Base-by-base conservation (phyloP, 2,797 vertebrate species). In the Ctenopoma multispine region DNA sequence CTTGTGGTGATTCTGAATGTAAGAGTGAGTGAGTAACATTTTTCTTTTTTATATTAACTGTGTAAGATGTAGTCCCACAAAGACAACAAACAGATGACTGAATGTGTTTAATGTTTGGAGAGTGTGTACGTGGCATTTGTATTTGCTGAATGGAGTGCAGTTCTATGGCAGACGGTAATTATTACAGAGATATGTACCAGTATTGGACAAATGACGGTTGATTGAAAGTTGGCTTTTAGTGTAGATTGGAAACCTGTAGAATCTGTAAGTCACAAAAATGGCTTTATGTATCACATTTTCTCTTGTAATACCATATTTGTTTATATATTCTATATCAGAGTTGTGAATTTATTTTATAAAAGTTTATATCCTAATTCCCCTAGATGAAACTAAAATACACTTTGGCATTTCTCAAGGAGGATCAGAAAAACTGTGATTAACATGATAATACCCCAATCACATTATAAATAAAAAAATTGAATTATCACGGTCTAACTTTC, bases 11-110 rank as follows among this genome's bases (percentile, higher is more conserved):
- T 49, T 51, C 74, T 50, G 87, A 87, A 65, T 79, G 81, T 81
- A 82, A 86, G 90, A 91, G 88, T 90, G 87, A 92, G 94, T 94
- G 91, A 94, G 93, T 94, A 94, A 81, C 58, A 44, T 44, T 41
- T 72, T 50, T 14, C 56, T 68, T 60, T 74, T 57, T 34, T 21
- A 40, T 13, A 7, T 47, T 82, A 50, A 67, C 55, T 69, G 63
- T 63, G 2, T 68, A 40, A 60, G 38, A 72, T 21, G 18, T 53
- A 48, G 55, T 59, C 18, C 17, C 3, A 31, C 41, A 20, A 63
- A 5, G 34, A 59, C 61, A 36, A 5, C 17, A 6, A 29, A 5
- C 17, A 7, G 13, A 20, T 34, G 18, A 47, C 34, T 55, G 43
- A 27, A 46, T 20, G 18, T 40, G 14, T 77, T 62, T 48, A 11